Conservation (phyloP, 2,797 vertebrate species). For the Staurois parvus region DNA sequence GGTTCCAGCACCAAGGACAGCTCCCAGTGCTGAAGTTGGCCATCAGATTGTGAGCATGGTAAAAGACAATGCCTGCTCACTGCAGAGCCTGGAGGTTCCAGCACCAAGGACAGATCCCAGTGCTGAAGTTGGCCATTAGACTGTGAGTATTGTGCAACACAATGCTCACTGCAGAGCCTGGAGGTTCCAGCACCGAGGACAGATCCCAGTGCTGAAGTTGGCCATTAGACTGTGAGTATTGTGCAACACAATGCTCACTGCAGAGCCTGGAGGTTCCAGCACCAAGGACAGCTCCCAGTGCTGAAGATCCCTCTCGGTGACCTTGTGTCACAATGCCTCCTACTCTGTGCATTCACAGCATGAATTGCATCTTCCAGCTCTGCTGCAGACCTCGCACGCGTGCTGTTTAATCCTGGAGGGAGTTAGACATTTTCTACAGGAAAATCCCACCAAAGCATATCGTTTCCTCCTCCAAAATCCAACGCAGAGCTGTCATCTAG, state of each 20-base stretch:
- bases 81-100: conserved; percentile 65
- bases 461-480: background rate
- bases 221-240: conserved; percentile 38
- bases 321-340: background rate
- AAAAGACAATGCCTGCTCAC: conserved; percentile 57
- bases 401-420: background rate
- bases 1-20: conserved; percentile 77
- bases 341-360: conserved; percentile 2
- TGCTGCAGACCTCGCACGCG: background rate
- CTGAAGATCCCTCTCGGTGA: background rate
- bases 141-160: conserved; percentile 30
- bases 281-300: no score
- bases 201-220: conserved; percentile 65
- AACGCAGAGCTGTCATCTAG: background rate
- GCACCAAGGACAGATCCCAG: conserved; percentile 75
- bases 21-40: conserved; percentile 58
- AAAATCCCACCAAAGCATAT: background rate
- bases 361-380: conserved; percentile 26
- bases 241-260: conserved; percentile 44
- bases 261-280: no score
- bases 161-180: conserved; percentile 57
- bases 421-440: background rate
- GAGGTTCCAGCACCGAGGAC: conserved; percentile 75
- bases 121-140: conserved; percentile 45
- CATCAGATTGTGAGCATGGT: conserved; percentile 24